Evolutionary conservation across 2,113 vertebrate species (phyloP).

Genomic region (Tenebrosternarchus preto): DNA sequence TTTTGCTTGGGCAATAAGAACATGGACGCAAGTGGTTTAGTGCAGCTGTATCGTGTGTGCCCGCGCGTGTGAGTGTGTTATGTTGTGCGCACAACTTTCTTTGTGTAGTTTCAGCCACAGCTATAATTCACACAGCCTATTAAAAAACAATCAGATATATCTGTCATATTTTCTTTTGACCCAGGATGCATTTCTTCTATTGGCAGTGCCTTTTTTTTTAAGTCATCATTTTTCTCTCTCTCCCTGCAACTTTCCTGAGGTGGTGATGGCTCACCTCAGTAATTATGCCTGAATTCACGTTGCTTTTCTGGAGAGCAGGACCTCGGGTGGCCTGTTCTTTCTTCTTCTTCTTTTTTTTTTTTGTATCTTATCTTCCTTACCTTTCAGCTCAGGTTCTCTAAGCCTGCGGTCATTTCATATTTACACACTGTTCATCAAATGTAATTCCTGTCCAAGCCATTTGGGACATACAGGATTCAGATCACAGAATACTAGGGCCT

Average conservation of each 20-base stretch:
- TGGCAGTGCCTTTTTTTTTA: background rate
- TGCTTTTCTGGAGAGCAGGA: background rate
- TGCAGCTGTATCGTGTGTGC: background rate
- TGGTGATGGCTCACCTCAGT: slow-evolving; percentile 30
- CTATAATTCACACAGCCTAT: slow-evolving; percentile 37
- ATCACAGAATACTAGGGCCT: background rate
- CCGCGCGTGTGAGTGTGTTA: background rate
- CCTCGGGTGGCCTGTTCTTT: slow-evolving; percentile 1
- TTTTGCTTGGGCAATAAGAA: background rate
- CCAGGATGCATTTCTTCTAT: background rate
- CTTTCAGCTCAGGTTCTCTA: background rate
- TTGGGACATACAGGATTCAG: slow-evolving; percentile 8
- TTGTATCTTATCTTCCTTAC: background rate
- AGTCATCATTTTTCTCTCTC: background rate
- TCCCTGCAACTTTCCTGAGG: background rate
- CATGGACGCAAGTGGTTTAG: background rate
- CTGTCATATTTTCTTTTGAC: slow-evolving; percentile 7
- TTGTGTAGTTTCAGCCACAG: background rate
- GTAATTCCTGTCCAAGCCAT: slow-evolving; percentile 1
- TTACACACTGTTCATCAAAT: slow-evolving; percentile 30
- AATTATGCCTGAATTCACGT: slow-evolving; percentile 30
- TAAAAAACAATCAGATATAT: slow-evolving; percentile 22
- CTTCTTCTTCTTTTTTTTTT: background rate
- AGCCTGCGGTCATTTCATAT: slow-evolving; percentile 20
- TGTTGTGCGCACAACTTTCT: background rate